Base-by-base conservation (phyloP, 1,140 invertebrate genomes). In the Centruroides sculpturatus region DNA sequence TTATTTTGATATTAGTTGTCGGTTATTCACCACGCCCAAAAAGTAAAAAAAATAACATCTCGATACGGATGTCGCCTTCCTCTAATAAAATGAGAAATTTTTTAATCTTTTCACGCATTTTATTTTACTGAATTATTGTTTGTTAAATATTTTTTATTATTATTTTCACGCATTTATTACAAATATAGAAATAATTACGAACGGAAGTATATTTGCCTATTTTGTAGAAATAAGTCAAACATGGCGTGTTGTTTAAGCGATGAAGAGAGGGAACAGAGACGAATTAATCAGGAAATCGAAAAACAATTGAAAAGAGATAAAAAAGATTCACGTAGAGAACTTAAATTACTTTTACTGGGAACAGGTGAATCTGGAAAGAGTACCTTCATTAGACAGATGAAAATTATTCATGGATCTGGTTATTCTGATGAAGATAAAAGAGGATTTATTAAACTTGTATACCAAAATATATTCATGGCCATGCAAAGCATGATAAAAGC, bases 371-470 rank as follows among this genome's bases (percentile, higher is more conserved):
- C 93, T 65, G 97, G 97, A 52, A 99, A 99, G 77, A 98, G 94
- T 66, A 99, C 97, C 62, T 99, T 99, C 78, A 99, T 99, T 78
- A 99, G 99, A 83, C 96, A 99, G 82, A 99, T 99, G 97, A 85
- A 95, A 80, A 99, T 99, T 80, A 99, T 99, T 77, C 96, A 99
- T 80, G 96, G 96, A 58, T 85, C 91, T 66, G 97, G 97, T 67
- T 99, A 99, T 78, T 95, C 94, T 69, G 92, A 98, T 77, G 96
- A 99, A 73, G 97, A 99, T 78, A 98, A 97, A 77, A 83, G 90
- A 68, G 88, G 90, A 61, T 98, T 95, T 76, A 98, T 98, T 72
- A 98, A 98, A 79, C 84, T 99, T 70, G 95, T 99, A 54, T 99
- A 95, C 78, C 96, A 99, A 80, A 99, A 99, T 80, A 98, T 99